Evolutionary conservation across 2,888 invertebrate genomes (phyloP).

Genomic region (Leptothorax acervorum): DNA sequence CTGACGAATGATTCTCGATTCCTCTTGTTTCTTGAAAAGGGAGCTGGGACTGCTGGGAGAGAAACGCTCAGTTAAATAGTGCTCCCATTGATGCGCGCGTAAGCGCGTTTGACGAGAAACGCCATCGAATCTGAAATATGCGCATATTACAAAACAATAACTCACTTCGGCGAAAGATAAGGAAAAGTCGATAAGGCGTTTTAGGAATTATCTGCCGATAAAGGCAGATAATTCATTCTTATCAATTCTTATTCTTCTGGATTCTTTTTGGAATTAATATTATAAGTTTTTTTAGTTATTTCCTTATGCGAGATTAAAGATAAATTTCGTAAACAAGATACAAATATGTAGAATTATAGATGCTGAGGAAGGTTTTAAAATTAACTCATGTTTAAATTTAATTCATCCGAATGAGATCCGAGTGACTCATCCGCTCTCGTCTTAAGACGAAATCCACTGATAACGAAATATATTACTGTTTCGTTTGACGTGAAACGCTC

Average conservation of each 20-base stretch:
- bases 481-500: neutral
- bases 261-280: neutral
- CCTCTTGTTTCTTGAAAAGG: neutral
- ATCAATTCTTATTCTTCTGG: neutral
- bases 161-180: neutral
- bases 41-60: neutral
- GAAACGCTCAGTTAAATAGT: neutral
- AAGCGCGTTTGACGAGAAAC: neutral
- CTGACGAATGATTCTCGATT: neutral
- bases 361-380: neutral
- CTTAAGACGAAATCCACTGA: neutral
- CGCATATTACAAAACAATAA: neutral
- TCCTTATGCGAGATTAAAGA: neutral
- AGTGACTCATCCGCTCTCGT: constrained; percentile 1
- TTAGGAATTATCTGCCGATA: constrained; percentile 2
- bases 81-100: neutral
- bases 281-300: neutral
- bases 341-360: too few relatives aligned
- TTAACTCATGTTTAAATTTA: neutral
- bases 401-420: neutral
- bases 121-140: neutral
- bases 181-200: neutral
- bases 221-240: constrained; percentile 4
- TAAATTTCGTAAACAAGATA: neutral
- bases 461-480: neutral